A percentile compares a stretch with the other conserved stretches of the same genome.
Evolutionary conservation across 2,797 vertebrate species (phyloP).

Genomic region (Hylomyscus alleni): DNA sequence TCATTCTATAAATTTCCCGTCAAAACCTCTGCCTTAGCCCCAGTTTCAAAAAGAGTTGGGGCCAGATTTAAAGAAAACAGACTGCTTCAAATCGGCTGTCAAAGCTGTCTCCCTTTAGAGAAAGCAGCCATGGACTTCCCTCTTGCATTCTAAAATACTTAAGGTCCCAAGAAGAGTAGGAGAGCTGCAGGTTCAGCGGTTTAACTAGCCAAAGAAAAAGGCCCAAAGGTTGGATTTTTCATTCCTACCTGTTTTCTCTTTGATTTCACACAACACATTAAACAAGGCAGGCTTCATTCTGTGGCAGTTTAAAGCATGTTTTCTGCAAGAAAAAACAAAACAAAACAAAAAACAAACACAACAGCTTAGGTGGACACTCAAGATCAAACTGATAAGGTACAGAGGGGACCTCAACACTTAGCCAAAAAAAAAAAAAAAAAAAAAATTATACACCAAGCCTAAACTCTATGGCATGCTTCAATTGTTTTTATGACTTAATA

Average conservation of each 20-base stretch:
- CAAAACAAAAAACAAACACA: slow-evolving; percentile 74
- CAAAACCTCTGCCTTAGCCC: slow-evolving; percentile 3
- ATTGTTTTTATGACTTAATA: slow-evolving; percentile 72
- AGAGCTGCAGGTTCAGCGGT: slow-evolving; percentile 1
- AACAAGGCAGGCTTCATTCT: slow-evolving; percentile 99
- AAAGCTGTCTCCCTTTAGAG: slow-evolving; percentile 45
- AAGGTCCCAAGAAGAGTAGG: slow-evolving; percentile 68
- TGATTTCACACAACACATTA: slow-evolving; percentile 99
- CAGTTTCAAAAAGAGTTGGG: neutral
- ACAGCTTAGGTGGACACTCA: slow-evolving; percentile 78
- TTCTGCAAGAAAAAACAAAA: slow-evolving; percentile 91
- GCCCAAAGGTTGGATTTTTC: slow-evolving; percentile 52
- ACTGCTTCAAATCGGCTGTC: slow-evolving; percentile 21
- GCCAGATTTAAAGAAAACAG: neutral
- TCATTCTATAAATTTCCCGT: slow-evolving; percentile 45
- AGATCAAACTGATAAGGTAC: neutral
- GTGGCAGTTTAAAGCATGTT: slow-evolving; percentile 99
- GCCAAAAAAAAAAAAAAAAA: slow-evolving; percentile 35
- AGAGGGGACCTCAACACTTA: slow-evolving; percentile 31
- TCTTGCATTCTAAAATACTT: slow-evolving; percentile 57
- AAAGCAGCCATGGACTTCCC: neutral
- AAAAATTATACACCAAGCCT: slow-evolving; percentile 29
- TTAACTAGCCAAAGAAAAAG: slow-evolving; percentile 70
- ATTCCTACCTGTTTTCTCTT: slow-evolving; percentile 98
- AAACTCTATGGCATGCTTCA: slow-evolving; percentile 73